Conservation (phyloP, 2,113 vertebrate genomes). For the Columba livia region DNA sequence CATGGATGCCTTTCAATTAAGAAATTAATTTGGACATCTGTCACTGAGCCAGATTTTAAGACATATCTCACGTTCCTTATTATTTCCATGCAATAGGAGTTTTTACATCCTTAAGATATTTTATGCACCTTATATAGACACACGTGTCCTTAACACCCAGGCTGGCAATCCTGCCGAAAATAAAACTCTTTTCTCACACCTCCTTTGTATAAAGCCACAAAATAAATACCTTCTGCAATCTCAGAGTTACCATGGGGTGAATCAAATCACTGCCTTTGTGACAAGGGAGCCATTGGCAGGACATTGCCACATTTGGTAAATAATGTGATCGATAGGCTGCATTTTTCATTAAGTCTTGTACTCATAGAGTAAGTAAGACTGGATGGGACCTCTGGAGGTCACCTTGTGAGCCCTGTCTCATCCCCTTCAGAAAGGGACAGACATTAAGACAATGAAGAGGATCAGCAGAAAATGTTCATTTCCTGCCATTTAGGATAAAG, state of each 20-base stretch:
- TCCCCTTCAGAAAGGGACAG: background rate
- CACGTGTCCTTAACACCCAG: background rate
- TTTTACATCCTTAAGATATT: background rate
- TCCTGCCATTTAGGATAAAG: background rate
- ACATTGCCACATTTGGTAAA: background rate
- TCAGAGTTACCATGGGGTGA: background rate
- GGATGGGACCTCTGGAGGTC: background rate
- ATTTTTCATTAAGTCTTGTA: background rate
- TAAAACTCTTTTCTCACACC: background rate
- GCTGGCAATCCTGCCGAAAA: background rate
- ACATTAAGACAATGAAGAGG: background rate
- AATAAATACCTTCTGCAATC: background rate
- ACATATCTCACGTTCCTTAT: background rate
- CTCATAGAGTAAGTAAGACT: background rate
- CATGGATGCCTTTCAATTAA: background rate
- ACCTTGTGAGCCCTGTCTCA: background rate
- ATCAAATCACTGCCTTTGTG: background rate
- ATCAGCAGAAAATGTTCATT: background rate
- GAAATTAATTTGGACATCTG: background rate
- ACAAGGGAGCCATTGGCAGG: background rate
- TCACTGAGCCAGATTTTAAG: background rate
- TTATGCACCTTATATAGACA: background rate
- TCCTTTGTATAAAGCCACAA: background rate
- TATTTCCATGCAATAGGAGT: background rate
- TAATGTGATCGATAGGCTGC: background rate